Evolutionary conservation across 2,888 invertebrate genomes (phyloP).

Genomic region (Leucophenga maculata): DNA sequence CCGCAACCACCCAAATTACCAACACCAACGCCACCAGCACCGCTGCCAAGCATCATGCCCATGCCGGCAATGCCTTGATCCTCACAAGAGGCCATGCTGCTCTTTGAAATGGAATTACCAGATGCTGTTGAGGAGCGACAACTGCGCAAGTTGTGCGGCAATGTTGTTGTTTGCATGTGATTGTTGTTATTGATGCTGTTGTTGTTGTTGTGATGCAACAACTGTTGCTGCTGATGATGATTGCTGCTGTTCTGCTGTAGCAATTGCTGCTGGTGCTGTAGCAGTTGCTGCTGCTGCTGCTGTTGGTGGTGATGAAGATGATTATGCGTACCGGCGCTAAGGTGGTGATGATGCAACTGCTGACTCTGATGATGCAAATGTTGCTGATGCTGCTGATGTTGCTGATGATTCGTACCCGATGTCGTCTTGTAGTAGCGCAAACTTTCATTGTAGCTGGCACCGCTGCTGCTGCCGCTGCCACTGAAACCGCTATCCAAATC

Average conservation of each 20-base stretch:
- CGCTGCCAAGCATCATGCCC: conserved; percentile 31
- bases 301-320: conserved; percentile 31
- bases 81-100: conserved; percentile 71
- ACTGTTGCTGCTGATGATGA: conserved; percentile 31
- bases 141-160: conserved; percentile 70
- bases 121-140: conserved; percentile 71
- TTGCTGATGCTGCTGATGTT: conserved; percentile 40
- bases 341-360: conserved; percentile 20
- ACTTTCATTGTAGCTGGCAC: conserved; percentile 86
- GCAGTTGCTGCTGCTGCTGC: background rate
- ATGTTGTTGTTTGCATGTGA: conserved; percentile 51
- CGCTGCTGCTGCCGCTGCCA: conserved; percentile 80
- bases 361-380: conserved; percentile 30
- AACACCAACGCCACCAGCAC: background rate
- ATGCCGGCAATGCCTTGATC: conserved; percentile 68
- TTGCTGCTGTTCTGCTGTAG: conserved; percentile 33
- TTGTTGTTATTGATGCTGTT: conserved; percentile 41
- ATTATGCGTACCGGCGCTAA: conserved; percentile 30
- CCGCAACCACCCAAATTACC: conserved; percentile 20
- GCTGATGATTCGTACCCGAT: conserved; percentile 53
- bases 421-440: conserved; percentile 74
- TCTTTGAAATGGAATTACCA: conserved; percentile 71
- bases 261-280: conserved; percentile 10
- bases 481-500: conserved; percentile 86
- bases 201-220: conserved; percentile 32